phyloP scores from a whole-genome alignment of 2,888 invertebrate species.

The Sphaeridia pumilis region DNA sequence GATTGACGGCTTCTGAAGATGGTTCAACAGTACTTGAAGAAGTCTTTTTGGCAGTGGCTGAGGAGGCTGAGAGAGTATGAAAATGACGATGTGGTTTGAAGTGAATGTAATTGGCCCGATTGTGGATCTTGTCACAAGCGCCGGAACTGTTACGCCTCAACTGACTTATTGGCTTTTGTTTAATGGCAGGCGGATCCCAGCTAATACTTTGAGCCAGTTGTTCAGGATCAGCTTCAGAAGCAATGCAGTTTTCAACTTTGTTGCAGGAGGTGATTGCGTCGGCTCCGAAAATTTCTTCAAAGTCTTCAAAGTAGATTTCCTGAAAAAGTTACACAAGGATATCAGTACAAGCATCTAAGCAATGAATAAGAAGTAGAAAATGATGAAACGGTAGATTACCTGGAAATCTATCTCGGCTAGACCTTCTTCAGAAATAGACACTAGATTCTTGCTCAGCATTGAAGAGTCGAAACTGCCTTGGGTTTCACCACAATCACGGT shows the following conservation, averaged over 20 bases:
- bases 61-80: neutral
- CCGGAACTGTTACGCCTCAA: neutral
- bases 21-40: neutral
- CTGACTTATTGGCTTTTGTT: neutral
- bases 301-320: conserved; percentile 36
- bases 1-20: neutral
- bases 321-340: conserved; percentile 15
- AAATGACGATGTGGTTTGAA: neutral
- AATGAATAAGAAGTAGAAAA: neutral
- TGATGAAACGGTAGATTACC: conserved; percentile 46
- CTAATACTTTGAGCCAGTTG: conserved; percentile 48
- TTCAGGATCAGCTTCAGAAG: conserved; percentile 46
- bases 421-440: conserved; percentile 74
- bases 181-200: neutral
- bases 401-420: conserved; percentile 71
- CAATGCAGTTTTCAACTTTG: conserved; percentile 46
- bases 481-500: conserved; percentile 4
- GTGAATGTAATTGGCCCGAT: neutral
- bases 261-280: conserved; percentile 76
- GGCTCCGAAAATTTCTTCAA: conserved; percentile 33
- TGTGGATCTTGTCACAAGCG: neutral
- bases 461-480: conserved; percentile 30
- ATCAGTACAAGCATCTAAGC: no score
- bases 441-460: conserved; percentile 47
- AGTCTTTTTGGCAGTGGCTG: no score